These are phyloP conservation scores for Leptodactylus fuscus DNA, from an alignment of 2,113 vertebrate genomes.

Conservation along the genomic window DNA sequence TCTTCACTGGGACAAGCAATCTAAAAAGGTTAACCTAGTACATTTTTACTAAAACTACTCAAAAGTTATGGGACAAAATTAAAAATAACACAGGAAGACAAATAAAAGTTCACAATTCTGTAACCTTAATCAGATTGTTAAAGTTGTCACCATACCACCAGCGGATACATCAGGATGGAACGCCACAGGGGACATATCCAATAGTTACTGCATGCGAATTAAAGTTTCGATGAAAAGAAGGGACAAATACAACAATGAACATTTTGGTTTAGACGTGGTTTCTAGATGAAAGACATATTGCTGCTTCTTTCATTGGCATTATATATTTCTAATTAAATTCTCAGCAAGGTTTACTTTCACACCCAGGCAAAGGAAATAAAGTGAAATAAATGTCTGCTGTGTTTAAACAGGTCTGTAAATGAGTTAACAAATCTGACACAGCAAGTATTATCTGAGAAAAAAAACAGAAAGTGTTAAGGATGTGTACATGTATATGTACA, in stretches of 20 bases:
- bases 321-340: constrained; percentile 31
- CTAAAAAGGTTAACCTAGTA: too few species aligned
- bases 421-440: constrained; percentile 7
- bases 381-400: constrained; percentile 31
- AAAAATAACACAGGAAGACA: neutral
- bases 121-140: neutral
- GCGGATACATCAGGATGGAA: neutral
- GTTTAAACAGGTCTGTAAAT: constrained; percentile 17
- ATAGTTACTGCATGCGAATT: neutral
- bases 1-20: too few species aligned
- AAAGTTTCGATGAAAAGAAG: neutral
- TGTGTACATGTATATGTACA: neutral
- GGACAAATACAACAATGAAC: neutral
- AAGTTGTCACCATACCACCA: neutral
- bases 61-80: neutral
- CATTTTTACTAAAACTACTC: too few species aligned
- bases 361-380: constrained; percentile 9
- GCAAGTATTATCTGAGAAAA: neutral
- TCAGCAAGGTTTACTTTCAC: constrained; percentile 33
- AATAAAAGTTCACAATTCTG: neutral
- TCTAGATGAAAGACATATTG: neutral
- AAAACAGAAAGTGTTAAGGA: neutral
- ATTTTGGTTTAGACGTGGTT: neutral
- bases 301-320: constrained; percentile 7
- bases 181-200: neutral